Conservation (phyloP, 2,888 invertebrate species). For the Empis livida region DNA sequence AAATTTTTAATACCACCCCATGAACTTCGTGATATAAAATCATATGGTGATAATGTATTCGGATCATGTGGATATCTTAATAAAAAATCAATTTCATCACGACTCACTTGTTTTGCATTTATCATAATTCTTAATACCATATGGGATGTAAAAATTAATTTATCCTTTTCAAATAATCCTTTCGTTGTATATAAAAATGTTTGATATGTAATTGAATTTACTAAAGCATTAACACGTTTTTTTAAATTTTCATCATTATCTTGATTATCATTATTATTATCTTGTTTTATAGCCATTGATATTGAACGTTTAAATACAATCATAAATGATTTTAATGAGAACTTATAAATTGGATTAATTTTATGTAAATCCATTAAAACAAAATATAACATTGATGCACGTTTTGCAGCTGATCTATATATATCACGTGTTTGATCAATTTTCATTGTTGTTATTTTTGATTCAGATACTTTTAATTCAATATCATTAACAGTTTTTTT, state of each 20-base stretch:
- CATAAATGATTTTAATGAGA: constrained; percentile 88
- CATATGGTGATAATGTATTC: constrained; percentile 56
- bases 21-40: constrained; percentile 63
- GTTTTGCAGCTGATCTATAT: constrained; percentile 71
- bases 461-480: constrained; percentile 73
- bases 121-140: constrained; percentile 56
- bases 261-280: too few relatives aligned
- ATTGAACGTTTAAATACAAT: constrained; percentile 84
- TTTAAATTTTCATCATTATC: constrained; percentile 50
- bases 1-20: constrained; percentile 79
- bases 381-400: constrained; percentile 86
- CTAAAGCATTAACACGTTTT: constrained; percentile 57
- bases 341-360: constrained; percentile 92
- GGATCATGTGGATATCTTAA: constrained; percentile 73
- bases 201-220: constrained; percentile 77
- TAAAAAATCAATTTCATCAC: constrained; percentile 74
- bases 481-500: constrained; percentile 89
- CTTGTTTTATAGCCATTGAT: constrained; percentile 40
- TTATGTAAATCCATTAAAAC: constrained; percentile 82
- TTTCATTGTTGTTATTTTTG: constrained; percentile 72
- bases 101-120: constrained; percentile 45
- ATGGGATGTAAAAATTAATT: constrained; percentile 80
- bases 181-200: constrained; percentile 82
- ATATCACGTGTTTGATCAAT: constrained; percentile 87
- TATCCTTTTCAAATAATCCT: constrained; percentile 85